Base-by-base conservation (phyloP, 2,797 vertebrate species). In the Rhodeus uyekii region DNA sequence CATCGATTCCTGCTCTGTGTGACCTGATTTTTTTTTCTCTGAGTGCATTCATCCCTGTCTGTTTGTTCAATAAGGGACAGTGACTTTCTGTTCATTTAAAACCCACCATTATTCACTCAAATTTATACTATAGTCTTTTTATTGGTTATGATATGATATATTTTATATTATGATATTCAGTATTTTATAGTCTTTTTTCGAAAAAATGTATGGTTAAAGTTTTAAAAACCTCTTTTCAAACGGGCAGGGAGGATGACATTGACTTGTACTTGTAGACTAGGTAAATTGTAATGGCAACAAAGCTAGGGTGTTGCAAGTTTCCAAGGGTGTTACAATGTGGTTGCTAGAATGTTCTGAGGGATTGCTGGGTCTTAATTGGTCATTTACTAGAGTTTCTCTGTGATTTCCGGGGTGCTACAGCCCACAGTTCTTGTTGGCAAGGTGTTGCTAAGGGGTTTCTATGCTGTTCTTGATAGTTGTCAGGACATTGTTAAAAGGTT, bases 1-100 rank as follows among this genome's bases (percentile, higher is more conserved):
- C 14, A 75, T 75, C 3, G 73, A 75, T 60, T 75, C n/a, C 4
- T 60, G 36, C 73, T 27, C 16, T 18, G 16, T n/a, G 68, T n/a
- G 73, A 24, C 36, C 22, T 42, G 36, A 75, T 75, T 60, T 10
- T n/a, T 75, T 79, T 76, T 68, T 32, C 27, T 69, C 27, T 19
- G 36, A 48, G 63, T 46, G 53, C 65, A 71, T 60, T 29, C 39
- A 1, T 48, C 27, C 42, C 32, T 8, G 42, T 46, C 29, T 78
- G n/a, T 48, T 55, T 36, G 44, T 50, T 72, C 32, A 8, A 72
- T 42, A 42, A 61, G 55, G 42, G n/a, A 55, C 76, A 42, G 24
- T 69, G 27, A 58, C 24, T 78, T 53, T 67, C 42, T 44, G 27
- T 22, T 32, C 36, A 42, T 60, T 55, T 29, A 67, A 22, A 29